These are phyloP conservation scores for Pegoplata infirma DNA, from an alignment of 2,888 invertebrate genomes.

Conservation along the genomic window DNA sequence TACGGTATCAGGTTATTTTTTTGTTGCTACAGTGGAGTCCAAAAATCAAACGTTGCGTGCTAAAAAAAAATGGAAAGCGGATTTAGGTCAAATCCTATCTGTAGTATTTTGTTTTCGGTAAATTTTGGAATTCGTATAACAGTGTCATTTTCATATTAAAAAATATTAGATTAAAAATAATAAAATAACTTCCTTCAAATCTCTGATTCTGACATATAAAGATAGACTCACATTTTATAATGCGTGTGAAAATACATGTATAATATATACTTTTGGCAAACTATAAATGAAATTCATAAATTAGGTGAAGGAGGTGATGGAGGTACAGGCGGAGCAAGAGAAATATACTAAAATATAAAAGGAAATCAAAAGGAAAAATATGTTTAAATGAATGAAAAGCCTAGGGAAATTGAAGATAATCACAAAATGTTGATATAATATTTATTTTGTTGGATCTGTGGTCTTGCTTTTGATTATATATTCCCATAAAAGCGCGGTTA, in stretches of 20 bases:
- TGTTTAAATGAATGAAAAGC: conserved; percentile 28
- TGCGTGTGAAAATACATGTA: conserved; percentile 43
- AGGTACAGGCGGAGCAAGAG: too few species aligned
- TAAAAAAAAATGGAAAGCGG: too few species aligned
- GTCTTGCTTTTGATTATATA: not conserved
- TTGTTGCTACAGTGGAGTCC: too few species aligned
- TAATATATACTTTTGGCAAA: conserved; percentile 33
- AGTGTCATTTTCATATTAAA: too few species aligned
- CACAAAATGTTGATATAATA: not conserved
- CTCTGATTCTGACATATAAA: not conserved
- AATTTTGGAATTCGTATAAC: too few species aligned
- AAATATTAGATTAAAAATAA: too few species aligned
- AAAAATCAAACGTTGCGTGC: too few species aligned
- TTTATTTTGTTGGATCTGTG: not conserved
- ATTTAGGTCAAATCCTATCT: too few species aligned
- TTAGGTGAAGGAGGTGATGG: not conserved
- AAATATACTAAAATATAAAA: too few species aligned
- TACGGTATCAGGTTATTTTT: too few species aligned
- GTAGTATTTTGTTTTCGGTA: too few species aligned
- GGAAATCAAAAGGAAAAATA: not conserved
- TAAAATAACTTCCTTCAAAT: too few species aligned
- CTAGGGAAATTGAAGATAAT: conserved; percentile 37
- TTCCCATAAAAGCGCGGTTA: not conserved
- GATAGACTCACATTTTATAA: conserved; percentile 36
- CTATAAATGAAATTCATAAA: conserved; percentile 27